Percentiles rank a stretch among this genome's conserved stretches.
phyloP scores from a whole-genome alignment of 1,140 invertebrate genomes.

The Latrodectus geometricus region DNA sequence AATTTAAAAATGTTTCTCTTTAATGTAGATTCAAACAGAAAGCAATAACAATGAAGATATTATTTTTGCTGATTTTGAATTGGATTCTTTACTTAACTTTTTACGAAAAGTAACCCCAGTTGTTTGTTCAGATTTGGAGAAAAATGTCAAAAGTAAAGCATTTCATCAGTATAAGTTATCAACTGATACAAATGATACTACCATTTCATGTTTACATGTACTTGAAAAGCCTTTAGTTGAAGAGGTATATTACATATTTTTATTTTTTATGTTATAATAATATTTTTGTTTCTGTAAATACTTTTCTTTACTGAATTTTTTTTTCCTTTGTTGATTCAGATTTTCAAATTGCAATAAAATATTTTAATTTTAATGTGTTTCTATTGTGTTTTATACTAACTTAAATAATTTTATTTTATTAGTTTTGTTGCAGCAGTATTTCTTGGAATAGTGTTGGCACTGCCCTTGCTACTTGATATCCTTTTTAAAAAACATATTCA shows the following conservation, averaged over 20 bases:
- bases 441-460: conserved; percentile 62
- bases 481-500: conserved; percentile 22
- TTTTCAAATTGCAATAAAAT: background rate
- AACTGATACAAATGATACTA: conserved; percentile 27
- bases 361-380: background rate
- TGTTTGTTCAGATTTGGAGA: conserved; percentile 52
- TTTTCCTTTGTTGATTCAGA: background rate
- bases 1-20: too few relatives aligned
- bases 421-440: conserved; percentile 41
- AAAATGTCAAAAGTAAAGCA: conserved; percentile 55
- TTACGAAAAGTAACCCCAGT: conserved; percentile 34
- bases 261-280: background rate
- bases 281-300: background rate
- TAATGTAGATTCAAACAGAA: conserved; percentile 54
- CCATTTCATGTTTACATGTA: conserved; percentile 21
- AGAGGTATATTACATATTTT: background rate
- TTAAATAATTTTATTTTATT: background rate
- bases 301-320: background rate
- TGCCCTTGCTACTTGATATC: conserved; percentile 59
- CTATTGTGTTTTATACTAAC: background rate
- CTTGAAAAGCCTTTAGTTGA: conserved; percentile 16
- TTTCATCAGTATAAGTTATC: conserved; percentile 48
- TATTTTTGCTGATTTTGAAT: conserved; percentile 29
- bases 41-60: background rate
- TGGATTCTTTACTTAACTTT: conserved; percentile 21